Percentiles rank a stretch among this genome's conserved stretches.
Evolutionary conservation across 2,888 invertebrate species (phyloP).

Genomic region (Phortica magna): DNA sequence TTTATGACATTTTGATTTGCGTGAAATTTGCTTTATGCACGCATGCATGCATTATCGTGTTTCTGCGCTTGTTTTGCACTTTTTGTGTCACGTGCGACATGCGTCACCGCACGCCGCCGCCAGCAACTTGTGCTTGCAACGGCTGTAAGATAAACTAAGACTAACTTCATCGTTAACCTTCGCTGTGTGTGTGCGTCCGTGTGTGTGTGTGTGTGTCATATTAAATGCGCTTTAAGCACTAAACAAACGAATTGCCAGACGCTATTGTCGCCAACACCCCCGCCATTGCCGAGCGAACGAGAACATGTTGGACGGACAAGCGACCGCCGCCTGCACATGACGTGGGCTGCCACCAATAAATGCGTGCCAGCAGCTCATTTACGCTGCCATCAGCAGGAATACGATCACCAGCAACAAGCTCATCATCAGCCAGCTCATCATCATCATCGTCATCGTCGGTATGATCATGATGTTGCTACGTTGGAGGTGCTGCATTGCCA

Average conservation of each 20-base stretch:
- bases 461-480: slow-evolving; percentile 49
- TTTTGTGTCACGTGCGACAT: slow-evolving; percentile 65
- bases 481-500: slow-evolving; percentile 71
- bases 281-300: slow-evolving; percentile 31
- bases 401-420: neutral
- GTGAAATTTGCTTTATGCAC: slow-evolving; percentile 75
- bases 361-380: slow-evolving; percentile 66
- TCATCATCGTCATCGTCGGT: neutral
- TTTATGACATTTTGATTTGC: slow-evolving; percentile 77
- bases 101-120: slow-evolving; percentile 32
- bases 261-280: slow-evolving; percentile 22
- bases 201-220: slow-evolving; percentile 61
- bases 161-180: slow-evolving; percentile 66
- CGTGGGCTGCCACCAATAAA: slow-evolving; percentile 25
- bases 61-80: neutral
- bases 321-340: slow-evolving; percentile 51
- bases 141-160: neutral
- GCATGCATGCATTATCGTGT: slow-evolving; percentile 69
- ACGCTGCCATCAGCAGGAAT: slow-evolving; percentile 42
- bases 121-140: slow-evolving; percentile 40
- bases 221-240: slow-evolving; percentile 71
- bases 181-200: slow-evolving; percentile 39
- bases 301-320: slow-evolving; percentile 12
- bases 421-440: neutral
- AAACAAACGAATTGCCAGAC: slow-evolving; percentile 59